phyloP scores from a whole-genome alignment of 2,888 invertebrate genomes.

The Synanthedon formicaeformis region DNA sequence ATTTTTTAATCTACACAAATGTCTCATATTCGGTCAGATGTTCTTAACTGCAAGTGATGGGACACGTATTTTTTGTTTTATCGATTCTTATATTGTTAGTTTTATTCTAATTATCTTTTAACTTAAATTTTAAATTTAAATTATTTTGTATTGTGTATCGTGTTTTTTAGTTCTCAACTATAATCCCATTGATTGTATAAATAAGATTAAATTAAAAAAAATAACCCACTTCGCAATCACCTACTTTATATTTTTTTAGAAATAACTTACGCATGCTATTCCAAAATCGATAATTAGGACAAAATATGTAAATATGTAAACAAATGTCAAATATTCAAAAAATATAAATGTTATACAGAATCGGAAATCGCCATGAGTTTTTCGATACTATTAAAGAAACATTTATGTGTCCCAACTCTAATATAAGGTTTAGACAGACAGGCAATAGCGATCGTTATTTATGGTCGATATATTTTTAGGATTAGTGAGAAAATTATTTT shows the following conservation, averaged over 20 bases:
- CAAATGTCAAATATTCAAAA: no score
- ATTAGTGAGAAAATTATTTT: conserved; percentile 65
- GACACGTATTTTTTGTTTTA: not conserved
- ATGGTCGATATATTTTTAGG: conserved; percentile 61
- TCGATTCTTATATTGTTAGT: conserved; percentile 4
- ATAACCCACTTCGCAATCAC: no score
- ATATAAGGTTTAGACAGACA: conserved; percentile 47
- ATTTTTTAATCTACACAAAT: conserved; percentile 56
- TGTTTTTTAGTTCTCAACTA: not conserved
- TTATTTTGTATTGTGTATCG: not conserved
- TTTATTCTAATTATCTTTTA: not conserved
- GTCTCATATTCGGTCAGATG: conserved; percentile 33
- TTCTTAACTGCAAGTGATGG: conserved; percentile 15
- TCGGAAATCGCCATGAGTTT: no score
- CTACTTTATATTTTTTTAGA: no score
- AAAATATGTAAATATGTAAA: no score
- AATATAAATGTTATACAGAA: no score
- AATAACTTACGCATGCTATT: no score
- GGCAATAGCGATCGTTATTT: conserved; percentile 53
- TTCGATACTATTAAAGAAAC: no score
- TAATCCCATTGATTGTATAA: no score
- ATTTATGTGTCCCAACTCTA: conserved; percentile 18
- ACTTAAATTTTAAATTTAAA: not conserved
- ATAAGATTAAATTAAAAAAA: no score
- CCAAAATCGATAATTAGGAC: no score